phyloP scores from a whole-genome alignment of 2,113 vertebrate genomes.

The Hemiscyllium ocellatum region DNA sequence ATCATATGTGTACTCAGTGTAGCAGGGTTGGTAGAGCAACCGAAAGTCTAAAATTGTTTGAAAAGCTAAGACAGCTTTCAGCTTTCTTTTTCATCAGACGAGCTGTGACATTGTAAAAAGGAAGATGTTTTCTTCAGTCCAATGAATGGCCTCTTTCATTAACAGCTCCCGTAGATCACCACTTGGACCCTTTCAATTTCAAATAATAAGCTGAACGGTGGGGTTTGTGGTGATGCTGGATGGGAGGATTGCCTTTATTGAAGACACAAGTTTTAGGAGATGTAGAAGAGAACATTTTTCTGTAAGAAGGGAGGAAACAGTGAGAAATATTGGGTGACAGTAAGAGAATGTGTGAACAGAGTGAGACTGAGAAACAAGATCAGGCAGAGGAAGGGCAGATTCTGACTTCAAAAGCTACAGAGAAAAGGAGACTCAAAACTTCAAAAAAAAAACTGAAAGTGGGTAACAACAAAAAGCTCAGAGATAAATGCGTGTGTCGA shows the following conservation, averaged over 20 bases:
- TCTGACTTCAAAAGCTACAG: not conserved
- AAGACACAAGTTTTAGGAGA: not conserved
- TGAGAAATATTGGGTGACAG: not conserved
- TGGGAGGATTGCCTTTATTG: not conserved
- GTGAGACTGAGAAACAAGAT: not conserved
- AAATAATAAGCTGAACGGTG: not conserved
- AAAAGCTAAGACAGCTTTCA: not conserved
- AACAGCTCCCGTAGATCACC: accelerated
- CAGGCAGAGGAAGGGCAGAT: not conserved
- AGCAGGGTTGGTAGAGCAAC: not conserved
- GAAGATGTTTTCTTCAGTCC: not conserved
- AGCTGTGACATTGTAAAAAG: not conserved
- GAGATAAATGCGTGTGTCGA: not conserved
- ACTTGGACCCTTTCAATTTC: not conserved
- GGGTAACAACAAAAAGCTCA: not conserved
- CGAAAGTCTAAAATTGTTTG: not conserved
- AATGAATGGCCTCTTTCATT: not conserved
- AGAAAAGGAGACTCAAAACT: not conserved
- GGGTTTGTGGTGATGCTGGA: not conserved
- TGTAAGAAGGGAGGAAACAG: not conserved
- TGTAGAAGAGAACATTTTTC: no score
- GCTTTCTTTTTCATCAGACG: not conserved
- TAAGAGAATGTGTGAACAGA: not conserved
- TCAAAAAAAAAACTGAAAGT: not conserved
- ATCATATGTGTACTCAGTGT: no score